Percentiles rank a stretch among this genome's conserved stretches.
These are phyloP conservation scores for Melanotaenia boesemani DNA, from an alignment of 2,797 vertebrate genomes.

Conservation along the genomic window DNA sequence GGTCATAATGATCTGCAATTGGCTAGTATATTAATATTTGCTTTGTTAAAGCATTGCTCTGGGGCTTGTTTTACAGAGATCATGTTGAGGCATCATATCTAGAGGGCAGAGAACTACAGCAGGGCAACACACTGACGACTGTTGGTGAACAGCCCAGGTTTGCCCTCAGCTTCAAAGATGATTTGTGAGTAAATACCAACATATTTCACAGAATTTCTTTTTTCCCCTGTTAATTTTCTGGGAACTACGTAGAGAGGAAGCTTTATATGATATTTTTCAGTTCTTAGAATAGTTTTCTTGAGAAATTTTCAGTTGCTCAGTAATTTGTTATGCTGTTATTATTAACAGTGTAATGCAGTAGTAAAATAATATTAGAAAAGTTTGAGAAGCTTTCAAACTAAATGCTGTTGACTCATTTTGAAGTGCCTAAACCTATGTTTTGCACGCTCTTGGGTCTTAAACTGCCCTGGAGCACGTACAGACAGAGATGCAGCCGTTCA, in stretches of 20 bases:
- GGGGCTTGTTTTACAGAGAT: slow-evolving; percentile 77
- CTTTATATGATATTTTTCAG: too few relatives aligned
- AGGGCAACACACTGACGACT: slow-evolving; percentile 57
- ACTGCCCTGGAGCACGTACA: background rate
- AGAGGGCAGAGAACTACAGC: slow-evolving; percentile 74
- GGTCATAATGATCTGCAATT: background rate
- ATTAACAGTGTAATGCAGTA: background rate
- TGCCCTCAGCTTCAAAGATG: slow-evolving; percentile 87
- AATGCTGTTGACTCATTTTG: background rate
- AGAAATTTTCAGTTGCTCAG: background rate
- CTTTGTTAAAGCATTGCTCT: slow-evolving; percentile 14
- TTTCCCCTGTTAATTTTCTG: background rate
- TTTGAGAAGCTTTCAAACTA: background rate
- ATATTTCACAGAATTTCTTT: background rate
- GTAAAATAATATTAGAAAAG: background rate
- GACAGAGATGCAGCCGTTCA: background rate
- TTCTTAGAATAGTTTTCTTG: too few relatives aligned
- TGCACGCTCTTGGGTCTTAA: background rate
- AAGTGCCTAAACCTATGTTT: background rate
- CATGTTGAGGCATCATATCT: slow-evolving; percentile 87
- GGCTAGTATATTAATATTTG: background rate
- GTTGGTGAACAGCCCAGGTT: slow-evolving; percentile 79
- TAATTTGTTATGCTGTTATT: background rate
- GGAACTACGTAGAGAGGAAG: too few relatives aligned
- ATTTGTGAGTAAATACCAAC: slow-evolving; percentile 83